Percentiles rank a stretch among this genome's conserved stretches.
Conservation (phyloP, 2,888 invertebrate species). For the Kryphioiulus occultus region DNA sequence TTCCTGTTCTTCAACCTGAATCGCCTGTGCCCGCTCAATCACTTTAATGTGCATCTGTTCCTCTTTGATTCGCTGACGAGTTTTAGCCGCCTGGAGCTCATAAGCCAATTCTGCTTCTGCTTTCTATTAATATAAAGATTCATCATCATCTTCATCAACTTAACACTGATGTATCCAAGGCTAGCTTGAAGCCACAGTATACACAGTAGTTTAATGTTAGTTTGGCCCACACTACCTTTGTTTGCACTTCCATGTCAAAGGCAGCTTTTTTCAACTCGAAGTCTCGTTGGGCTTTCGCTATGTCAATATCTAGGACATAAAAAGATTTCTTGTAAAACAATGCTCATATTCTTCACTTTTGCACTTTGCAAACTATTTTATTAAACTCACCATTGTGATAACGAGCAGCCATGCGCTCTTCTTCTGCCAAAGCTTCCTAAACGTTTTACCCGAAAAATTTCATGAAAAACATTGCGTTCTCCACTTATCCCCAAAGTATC, state of each 20-base stretch:
- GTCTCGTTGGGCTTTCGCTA: conserved; percentile 95
- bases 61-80: conserved; percentile 93
- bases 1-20: conserved; percentile 95
- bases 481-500: too few relatives aligned
- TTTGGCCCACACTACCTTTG: conserved; percentile 70
- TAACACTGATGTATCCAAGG: too few relatives aligned
- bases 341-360: not conserved
- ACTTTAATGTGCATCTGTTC: conserved; percentile 97
- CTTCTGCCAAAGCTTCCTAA: conserved; percentile 91
- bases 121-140: conserved; percentile 64
- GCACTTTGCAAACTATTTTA: not conserved
- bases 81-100: conserved; percentile 92
- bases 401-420: conserved; percentile 92
- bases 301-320: conserved; percentile 76
- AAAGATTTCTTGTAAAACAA: not conserved
- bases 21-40: conserved; percentile 90
- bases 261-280: conserved; percentile 97
- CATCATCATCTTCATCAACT: too few relatives aligned
- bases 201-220: too few relatives aligned
- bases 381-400: conserved; percentile 75
- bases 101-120: conserved; percentile 95
- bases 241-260: conserved; percentile 96
- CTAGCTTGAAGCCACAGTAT: too few relatives aligned
- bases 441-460: not conserved
- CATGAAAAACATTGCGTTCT: too few relatives aligned